phyloP scores from a whole-genome alignment of 2,888 invertebrate genomes.

The Brachylomia viminalis region DNA sequence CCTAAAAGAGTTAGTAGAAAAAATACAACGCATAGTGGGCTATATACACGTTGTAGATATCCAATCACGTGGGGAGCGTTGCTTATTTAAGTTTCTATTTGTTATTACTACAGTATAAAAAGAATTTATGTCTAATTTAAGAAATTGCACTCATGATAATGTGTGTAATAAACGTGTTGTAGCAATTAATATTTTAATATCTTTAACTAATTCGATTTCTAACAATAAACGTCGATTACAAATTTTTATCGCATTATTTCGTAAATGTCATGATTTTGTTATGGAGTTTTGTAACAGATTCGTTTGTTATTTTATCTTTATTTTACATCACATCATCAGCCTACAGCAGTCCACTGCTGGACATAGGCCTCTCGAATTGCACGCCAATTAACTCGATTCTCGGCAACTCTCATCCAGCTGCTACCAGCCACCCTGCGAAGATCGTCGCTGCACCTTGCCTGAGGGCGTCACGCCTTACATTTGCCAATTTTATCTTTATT shows the following conservation, averaged over 20 bases:
- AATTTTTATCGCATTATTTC: conserved; percentile 45
- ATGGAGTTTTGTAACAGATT: conserved; percentile 26
- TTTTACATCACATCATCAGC: no score
- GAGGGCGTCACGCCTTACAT: no score
- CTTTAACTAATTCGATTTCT: conserved; percentile 49
- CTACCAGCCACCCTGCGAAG: no score
- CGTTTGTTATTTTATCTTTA: not conserved
- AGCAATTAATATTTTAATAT: conserved; percentile 27
- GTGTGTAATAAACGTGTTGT: conserved; percentile 6
- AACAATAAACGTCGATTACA: conserved; percentile 33
- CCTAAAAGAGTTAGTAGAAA: no score
- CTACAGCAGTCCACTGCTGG: no score
- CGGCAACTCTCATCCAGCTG: no score
- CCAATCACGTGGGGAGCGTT: not conserved
- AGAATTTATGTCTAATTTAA: not conserved
- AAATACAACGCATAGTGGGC: no score
- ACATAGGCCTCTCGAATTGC: no score
- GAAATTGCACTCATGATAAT: not conserved
- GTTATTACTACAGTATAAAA: not conserved
- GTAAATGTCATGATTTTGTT: conserved; percentile 46
- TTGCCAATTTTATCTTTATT: not conserved
- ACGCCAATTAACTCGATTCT: no score
- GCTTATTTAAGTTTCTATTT: not conserved
- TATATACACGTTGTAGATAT: no score
- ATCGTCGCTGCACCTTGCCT: no score